phyloP scores from a whole-genome alignment of 2,113 vertebrate genomes.

The Eurystomus gularis region DNA sequence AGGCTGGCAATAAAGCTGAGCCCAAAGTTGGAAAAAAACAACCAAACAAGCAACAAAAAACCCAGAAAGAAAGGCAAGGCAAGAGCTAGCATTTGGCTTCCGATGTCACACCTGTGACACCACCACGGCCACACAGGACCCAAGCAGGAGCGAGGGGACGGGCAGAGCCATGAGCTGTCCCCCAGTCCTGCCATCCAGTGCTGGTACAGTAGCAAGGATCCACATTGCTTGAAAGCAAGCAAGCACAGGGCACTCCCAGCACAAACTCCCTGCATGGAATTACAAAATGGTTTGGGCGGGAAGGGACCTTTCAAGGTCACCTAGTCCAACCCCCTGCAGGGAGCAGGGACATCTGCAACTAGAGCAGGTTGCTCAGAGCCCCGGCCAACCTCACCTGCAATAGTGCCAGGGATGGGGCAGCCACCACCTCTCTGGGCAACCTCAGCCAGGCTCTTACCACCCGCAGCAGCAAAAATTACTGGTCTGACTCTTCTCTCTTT shows the following conservation, averaged over 20 bases:
- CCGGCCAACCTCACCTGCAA: too few relatives aligned
- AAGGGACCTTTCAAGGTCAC: not conserved
- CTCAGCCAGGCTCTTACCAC: not conserved
- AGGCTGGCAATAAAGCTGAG: not conserved
- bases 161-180: not conserved
- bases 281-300: not conserved
- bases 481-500: too few relatives aligned
- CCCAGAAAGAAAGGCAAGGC: not conserved
- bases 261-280: not conserved
- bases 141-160: not conserved
- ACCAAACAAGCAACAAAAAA: not conserved
- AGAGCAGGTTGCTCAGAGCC: too few relatives aligned
- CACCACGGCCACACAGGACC: not conserved
- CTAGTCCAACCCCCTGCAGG: not conserved
- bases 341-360: too few relatives aligned
- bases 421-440: not conserved
- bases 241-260: fast-evolving
- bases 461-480: too few relatives aligned
- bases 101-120: not conserved
- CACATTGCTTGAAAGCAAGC: not conserved
- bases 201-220: not conserved
- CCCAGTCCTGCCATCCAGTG: fast-evolving
- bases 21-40: not conserved
- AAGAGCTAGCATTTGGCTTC: not conserved
- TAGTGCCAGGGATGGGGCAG: not conserved